A percentile compares a stretch with the other conserved stretches of the same genome.
phyloP scores from a whole-genome alignment of 2,113 vertebrate genomes.

The Etia nguti region DNA sequence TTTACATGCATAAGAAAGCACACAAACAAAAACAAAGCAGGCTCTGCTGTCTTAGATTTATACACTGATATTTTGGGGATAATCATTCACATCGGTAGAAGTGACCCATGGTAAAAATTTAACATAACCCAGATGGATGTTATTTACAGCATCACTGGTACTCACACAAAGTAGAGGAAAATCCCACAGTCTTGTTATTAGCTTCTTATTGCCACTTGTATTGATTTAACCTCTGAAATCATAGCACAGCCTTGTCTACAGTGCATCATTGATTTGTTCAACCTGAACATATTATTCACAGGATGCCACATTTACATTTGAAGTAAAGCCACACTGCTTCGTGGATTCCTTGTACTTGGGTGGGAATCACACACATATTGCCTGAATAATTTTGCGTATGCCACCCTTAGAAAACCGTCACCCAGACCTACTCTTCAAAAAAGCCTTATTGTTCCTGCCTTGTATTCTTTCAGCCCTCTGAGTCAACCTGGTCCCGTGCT shows the following conservation, averaged over 20 bases:
- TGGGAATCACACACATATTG: neutral
- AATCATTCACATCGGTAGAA: neutral
- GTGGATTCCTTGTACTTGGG: neutral
- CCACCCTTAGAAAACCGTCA: neutral
- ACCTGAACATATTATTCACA: neutral
- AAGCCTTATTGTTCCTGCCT: neutral
- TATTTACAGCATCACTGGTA: neutral
- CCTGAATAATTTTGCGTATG: neutral
- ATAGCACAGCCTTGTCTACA: neutral
- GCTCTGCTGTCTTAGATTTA: neutral
- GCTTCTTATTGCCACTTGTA: neutral
- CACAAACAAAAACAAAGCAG: neutral
- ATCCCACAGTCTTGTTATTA: neutral
- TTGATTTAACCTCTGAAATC: neutral
- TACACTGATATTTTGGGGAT: neutral
- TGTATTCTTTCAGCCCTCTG: neutral
- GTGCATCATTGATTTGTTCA: slow-evolving; percentile 10
- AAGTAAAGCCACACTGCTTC: neutral
- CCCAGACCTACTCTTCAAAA: neutral
- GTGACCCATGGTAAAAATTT: neutral
- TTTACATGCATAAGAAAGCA: neutral
- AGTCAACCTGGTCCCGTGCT: neutral
- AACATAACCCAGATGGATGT: neutral
- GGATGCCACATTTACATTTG: neutral
- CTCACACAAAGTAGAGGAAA: neutral